Conservation (phyloP, 2,888 invertebrate genomes). For the Hemicrepidius hirtus region DNA sequence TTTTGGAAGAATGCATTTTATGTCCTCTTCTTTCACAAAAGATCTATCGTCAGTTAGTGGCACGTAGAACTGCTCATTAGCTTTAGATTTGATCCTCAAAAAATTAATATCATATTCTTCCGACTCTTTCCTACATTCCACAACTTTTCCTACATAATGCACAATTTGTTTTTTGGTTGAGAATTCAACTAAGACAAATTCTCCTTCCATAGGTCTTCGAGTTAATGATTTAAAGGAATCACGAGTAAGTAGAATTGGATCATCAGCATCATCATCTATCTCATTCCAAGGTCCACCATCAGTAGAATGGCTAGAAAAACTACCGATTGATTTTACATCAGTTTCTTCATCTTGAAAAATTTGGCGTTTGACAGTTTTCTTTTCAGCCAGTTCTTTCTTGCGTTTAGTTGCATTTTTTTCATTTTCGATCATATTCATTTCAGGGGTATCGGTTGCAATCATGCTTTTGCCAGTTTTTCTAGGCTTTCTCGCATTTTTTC, state of each 20-base stretch:
- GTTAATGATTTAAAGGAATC: slow-evolving; percentile 14
- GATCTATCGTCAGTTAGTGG: too few species aligned
- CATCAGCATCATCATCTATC: neutral
- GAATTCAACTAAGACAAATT: slow-evolving; percentile 16
- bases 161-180: slow-evolving; percentile 17
- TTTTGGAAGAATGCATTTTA: too few species aligned
- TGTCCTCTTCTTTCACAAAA: too few species aligned
- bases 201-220: slow-evolving; percentile 5
- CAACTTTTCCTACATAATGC: too few species aligned
- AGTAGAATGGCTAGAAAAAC: neutral
- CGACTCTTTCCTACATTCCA: too few species aligned
- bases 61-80: neutral
- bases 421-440: slow-evolving; percentile 42
- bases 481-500: slow-evolving; percentile 34
- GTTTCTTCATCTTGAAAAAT: slow-evolving; percentile 30
- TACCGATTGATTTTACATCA: neutral
- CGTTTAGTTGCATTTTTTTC: slow-evolving; percentile 37
- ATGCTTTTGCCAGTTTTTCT: slow-evolving; percentile 48
- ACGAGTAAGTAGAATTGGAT: too few species aligned
- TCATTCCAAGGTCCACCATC: slow-evolving; percentile 9
- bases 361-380: slow-evolving; percentile 19
- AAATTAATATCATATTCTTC: neutral
- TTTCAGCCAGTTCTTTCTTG: slow-evolving; percentile 24
- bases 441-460: slow-evolving; percentile 52
- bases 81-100: neutral